These are phyloP conservation scores for Plagodis dolabraria DNA, from an alignment of 2,888 invertebrate species.

Conservation along the genomic window DNA sequence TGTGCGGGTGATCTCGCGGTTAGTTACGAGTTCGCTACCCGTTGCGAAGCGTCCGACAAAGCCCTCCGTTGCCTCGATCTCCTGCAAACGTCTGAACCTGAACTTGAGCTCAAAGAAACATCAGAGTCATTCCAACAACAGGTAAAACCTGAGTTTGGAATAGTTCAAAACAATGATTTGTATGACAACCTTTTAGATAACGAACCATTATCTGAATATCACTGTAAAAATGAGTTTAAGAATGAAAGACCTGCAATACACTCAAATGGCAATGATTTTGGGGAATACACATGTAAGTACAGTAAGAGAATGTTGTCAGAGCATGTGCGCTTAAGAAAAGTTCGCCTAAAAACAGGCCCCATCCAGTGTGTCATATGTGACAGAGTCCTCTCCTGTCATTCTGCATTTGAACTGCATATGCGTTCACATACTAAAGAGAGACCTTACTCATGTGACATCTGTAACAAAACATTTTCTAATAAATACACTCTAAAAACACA, in stretches of 20 bases:
- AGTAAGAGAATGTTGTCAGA: conserved; percentile 18
- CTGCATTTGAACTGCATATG: conserved; percentile 32
- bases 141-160: conserved; percentile 47
- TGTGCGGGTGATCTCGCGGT: conserved; percentile 63
- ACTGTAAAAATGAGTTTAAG: conserved; percentile 1
- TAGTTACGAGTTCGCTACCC: conserved; percentile 64
- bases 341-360: conserved; percentile 28
- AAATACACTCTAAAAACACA: conserved; percentile 30
- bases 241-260: conserved; percentile 8
- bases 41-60: conserved; percentile 68
- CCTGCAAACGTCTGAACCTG: conserved; percentile 17
- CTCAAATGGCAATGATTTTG: conserved; percentile 5
- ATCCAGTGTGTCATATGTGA: conserved; percentile 34
- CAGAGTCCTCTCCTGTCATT: conserved; percentile 23
- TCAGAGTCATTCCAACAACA: conserved; percentile 37
- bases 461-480: conserved; percentile 26
- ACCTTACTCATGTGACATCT: conserved; percentile 33
- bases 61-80: conserved; percentile 56
- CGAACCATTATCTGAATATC: conserved; percentile 10
- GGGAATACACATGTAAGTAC: conserved; percentile 11
- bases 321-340: conserved; percentile 22
- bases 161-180: conserved; percentile 1
- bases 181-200: conserved; percentile 20
- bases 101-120: conserved; percentile 3
- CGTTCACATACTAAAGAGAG: conserved; percentile 36